Evolutionary conservation across 2,888 invertebrate species (phyloP).

Genomic region (Carabus problematicus): DNA sequence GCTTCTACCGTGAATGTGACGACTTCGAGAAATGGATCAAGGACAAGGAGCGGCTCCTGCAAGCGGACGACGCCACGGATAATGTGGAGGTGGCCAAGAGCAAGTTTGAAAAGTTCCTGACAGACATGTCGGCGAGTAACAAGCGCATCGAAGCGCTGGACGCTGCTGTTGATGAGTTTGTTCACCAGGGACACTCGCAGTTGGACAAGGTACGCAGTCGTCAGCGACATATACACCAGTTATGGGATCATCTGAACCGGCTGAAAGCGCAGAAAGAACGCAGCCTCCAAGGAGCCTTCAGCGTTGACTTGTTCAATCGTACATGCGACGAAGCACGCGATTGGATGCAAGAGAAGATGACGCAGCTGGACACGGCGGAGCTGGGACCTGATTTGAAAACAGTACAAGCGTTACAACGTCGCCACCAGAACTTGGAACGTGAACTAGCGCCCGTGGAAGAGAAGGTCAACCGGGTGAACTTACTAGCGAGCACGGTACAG

Average conservation of each 20-base stretch:
- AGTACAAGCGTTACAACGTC: slow-evolving; percentile 87
- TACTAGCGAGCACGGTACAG: slow-evolving; percentile 89
- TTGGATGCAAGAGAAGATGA: slow-evolving; percentile 97
- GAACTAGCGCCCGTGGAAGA: slow-evolving; percentile 95
- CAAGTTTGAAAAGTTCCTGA: slow-evolving; percentile 96
- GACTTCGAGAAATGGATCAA: slow-evolving; percentile 98
- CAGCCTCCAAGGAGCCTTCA: slow-evolving; percentile 78
- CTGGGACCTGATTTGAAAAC: slow-evolving; percentile 88
- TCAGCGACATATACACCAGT: slow-evolving; percentile 83
- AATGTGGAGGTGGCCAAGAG: slow-evolving; percentile 92
- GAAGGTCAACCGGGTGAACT: slow-evolving; percentile 87
- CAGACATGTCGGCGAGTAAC: slow-evolving; percentile 93
- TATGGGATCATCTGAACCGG: slow-evolving; percentile 87
- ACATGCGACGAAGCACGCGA: slow-evolving; percentile 96
- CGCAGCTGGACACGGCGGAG: slow-evolving; percentile 80
- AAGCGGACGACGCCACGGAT: slow-evolving; percentile 83
- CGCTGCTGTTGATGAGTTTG: slow-evolving; percentile 83
- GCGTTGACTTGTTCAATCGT: slow-evolving; percentile 93
- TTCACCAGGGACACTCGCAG: slow-evolving; percentile 85
- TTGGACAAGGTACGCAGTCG: slow-evolving; percentile 78
- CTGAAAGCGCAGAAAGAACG: slow-evolving; percentile 90
- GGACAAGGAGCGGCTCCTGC: slow-evolving; percentile 89
- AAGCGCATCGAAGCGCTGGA: slow-evolving; percentile 91
- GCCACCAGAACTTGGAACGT: slow-evolving; percentile 91
- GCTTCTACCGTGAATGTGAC: slow-evolving; percentile 95